phyloP scores from a whole-genome alignment of 2,888 invertebrate genomes.

The Agonopterix heracliana region DNA sequence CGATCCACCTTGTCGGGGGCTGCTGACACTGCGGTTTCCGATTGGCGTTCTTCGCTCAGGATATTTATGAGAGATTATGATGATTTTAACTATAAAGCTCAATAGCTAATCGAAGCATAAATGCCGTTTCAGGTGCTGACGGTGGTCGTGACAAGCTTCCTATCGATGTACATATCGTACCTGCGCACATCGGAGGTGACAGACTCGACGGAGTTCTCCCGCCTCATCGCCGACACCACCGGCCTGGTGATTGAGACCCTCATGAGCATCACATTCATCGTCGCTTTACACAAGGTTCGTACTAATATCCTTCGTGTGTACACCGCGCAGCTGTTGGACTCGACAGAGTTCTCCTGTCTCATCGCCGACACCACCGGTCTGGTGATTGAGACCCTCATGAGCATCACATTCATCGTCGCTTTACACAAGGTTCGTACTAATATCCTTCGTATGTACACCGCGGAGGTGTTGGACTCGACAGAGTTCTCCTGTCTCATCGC shows the following conservation, averaged over 20 bases:
- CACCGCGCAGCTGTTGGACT: slow-evolving; percentile 29
- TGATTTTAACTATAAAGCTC: too few species aligned
- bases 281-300: slow-evolving; percentile 54
- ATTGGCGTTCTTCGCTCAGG: too few species aligned
- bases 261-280: slow-evolving; percentile 52
- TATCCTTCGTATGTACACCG: slow-evolving; percentile 43
- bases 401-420: too few species aligned
- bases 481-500: slow-evolving; percentile 54
- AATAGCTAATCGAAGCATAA: too few species aligned
- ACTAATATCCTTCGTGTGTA: slow-evolving; percentile 28
- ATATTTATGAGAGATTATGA: too few species aligned
- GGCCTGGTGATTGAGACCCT: slow-evolving; percentile 48
- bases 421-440: too few species aligned
- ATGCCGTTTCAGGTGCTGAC: slow-evolving; percentile 44
- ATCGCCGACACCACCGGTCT: too few species aligned
- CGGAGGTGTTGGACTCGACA: slow-evolving; percentile 14
- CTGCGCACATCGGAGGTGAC: slow-evolving; percentile 32
- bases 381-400: too few species aligned
- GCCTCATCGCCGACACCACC: slow-evolving; percentile 51
- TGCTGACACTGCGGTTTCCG: too few species aligned
- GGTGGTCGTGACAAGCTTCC: slow-evolving; percentile 44
- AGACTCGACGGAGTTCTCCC: slow-evolving; percentile 41
- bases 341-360: too few species aligned
- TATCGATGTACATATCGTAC: slow-evolving; percentile 54
- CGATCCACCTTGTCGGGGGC: too few species aligned